Base-by-base conservation (phyloP, 2,113 vertebrate genomes). In the Tympanuchus pallidicinctus region DNA sequence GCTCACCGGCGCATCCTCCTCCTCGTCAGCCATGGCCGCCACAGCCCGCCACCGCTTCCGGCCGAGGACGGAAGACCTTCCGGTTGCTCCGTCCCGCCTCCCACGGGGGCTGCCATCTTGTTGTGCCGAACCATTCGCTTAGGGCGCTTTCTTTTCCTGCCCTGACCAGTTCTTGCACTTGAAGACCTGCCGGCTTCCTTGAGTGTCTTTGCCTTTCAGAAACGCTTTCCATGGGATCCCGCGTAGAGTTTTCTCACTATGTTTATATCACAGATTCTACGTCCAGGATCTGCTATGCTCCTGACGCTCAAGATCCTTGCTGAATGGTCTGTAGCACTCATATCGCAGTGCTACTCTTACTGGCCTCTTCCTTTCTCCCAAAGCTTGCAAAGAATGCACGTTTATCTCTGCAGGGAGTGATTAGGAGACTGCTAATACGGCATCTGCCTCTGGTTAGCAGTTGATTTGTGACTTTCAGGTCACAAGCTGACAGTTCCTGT, bases 1-100 rank as follows among this genome's bases (percentile, higher is more conserved):
- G 85, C 98, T 97, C 88, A 98, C 98, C 13, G 97, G 93, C 3
- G 47, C 97, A 0, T 98, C 98, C 77, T 98, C 98, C 38, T 98
- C 98, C 7, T 98, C 98, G 12, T 98, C 98, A 2, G 97, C 98
- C 98, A 98, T 98, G 24, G 32, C 67, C 4, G 1, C 24, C 66
- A 1, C 0, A 4, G 2, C 10, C 7, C 12, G 3, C 5, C 10
- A 13, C 0, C 24, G 10, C 52, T 45, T 27, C 91, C 61, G 30
- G 11, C 5, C 6, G 5, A 38, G 7, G 11, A 16, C 21, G 25
- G 14, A 13, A 45, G 6, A 1, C 17, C 66, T 74, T 38, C 61
- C 30, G 60, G 32, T 30, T 2, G 48, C 50, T 3, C 34, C 1
- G 25, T 5, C 6, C 34, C 48, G 54, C 69, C 34, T 11, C 4